A percentile compares a stretch with the other conserved stretches of the same genome.
phyloP scores from a whole-genome alignment of 2,797 vertebrate species.

The Spinibarbus caldwelli region DNA sequence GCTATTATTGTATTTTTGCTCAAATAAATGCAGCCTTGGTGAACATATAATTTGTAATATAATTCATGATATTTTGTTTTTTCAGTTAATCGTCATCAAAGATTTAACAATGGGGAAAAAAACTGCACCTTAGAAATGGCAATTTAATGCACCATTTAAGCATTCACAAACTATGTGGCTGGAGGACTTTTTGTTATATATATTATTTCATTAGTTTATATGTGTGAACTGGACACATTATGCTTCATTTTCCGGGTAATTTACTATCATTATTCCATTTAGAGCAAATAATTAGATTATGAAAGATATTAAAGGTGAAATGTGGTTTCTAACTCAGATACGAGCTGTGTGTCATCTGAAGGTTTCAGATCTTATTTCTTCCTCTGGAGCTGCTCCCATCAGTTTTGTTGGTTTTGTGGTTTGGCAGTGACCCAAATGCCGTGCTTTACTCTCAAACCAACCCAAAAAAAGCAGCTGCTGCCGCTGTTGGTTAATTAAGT shows the following conservation, averaged over 20 bases:
- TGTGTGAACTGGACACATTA: background rate
- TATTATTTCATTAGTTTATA: background rate
- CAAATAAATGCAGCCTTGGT: too few relatives aligned
- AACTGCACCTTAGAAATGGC: background rate
- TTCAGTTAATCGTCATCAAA: background rate
- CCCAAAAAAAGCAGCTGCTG: background rate
- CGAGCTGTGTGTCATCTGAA: background rate
- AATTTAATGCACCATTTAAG: background rate
- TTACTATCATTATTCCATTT: conserved; percentile 8
- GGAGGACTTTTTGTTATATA: background rate
- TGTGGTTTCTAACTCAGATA: background rate
- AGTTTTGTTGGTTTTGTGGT: background rate
- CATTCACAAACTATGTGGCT: background rate
- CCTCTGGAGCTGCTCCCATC: background rate
- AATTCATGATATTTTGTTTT: too few relatives aligned
- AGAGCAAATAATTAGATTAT: background rate
- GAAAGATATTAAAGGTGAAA: background rate
- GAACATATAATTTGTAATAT: too few relatives aligned
- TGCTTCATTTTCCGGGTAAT: background rate
- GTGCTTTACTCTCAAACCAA: background rate
- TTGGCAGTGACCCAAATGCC: background rate
- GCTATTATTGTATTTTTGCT: too few relatives aligned
- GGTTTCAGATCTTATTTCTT: background rate
- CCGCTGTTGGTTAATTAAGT: background rate
- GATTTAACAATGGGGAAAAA: background rate